Conservation (phyloP, 1,140 invertebrate genomes). For the Hylaeus anthracinus region DNA sequence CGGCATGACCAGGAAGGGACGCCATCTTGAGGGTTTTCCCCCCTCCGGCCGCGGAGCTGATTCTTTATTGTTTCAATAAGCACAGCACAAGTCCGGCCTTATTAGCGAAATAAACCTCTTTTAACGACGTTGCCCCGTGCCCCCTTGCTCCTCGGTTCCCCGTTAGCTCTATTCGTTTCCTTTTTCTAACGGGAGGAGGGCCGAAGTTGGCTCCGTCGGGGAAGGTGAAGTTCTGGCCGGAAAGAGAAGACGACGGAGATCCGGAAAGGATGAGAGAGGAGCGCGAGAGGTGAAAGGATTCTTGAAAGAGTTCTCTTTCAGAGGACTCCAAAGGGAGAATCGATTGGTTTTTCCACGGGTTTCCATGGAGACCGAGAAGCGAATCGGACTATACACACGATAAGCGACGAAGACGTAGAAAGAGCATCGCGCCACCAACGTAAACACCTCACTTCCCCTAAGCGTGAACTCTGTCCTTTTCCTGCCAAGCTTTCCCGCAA, state of each 20-base stretch:
- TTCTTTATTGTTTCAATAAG: conserved; percentile 83
- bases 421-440: conserved; percentile 67
- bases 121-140: conserved; percentile 70
- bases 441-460: conserved; percentile 61
- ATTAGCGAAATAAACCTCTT: conserved; percentile 82
- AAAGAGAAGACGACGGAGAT: conserved; percentile 45
- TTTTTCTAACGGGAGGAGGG: conserved; percentile 29
- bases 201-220: conserved; percentile 16
- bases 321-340: conserved; percentile 79
- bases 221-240: conserved; percentile 34
- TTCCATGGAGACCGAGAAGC: conserved; percentile 80
- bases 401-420: conserved; percentile 69
- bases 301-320: conserved; percentile 78
- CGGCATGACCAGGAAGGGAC: conserved; percentile 65
- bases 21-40: conserved; percentile 66
- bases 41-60: conserved; percentile 63
- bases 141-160: background rate
- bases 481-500: background rate
- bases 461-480: conserved; percentile 55
- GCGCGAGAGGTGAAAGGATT: conserved; percentile 66
- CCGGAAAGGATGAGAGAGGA: conserved; percentile 45
- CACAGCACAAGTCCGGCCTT: conserved; percentile 77
- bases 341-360: conserved; percentile 81
- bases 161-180: background rate
- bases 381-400: conserved; percentile 73